Conservation (phyloP, 35 echinoderm and acorn worm genomes). For the Eucidaris tribuloides region DNA sequence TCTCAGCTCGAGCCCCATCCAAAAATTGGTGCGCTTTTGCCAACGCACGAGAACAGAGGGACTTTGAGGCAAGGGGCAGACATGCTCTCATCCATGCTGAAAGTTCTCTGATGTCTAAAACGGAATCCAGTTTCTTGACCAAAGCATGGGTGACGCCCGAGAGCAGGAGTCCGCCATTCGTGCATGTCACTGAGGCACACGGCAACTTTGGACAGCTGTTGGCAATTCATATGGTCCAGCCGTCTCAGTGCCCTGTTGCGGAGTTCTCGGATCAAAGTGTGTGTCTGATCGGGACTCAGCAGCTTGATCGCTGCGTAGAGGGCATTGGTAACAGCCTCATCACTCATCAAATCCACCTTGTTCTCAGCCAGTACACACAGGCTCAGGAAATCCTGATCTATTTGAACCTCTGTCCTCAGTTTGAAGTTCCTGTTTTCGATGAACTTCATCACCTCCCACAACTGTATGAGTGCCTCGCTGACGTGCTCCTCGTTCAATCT, state of each 20-base stretch:
- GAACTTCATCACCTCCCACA: conserved; percentile 20
- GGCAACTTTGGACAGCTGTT: conserved; percentile 72
- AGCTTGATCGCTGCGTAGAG: conserved; percentile 63
- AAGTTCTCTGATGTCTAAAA: conserved; percentile 60
- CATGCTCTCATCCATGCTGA: conserved; percentile 60
- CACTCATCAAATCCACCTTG: conserved; percentile 41
- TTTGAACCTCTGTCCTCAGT: background rate
- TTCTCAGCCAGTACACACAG: conserved; percentile 79
- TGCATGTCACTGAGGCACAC: conserved; percentile 52
- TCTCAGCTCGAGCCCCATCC: background rate
- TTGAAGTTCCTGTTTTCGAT: background rate
- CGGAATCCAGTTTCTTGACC: conserved; percentile 26
- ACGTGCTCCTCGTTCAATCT: conserved; percentile 1
- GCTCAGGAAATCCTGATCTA: conserved; percentile 23
- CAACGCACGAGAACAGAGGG: conserved; percentile 24
- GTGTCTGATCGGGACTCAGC: conserved; percentile 6
- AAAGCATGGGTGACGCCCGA: conserved; percentile 40
- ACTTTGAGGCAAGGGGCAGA: conserved; percentile 25
- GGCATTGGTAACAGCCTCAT: conserved; percentile 42
- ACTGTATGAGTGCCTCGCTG: conserved; percentile 1
- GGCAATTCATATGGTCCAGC: conserved; percentile 25
- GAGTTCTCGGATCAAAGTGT: conserved; percentile 57
- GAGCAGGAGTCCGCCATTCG: conserved; percentile 19
- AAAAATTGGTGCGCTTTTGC: conserved; percentile 35
- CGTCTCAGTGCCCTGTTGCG: conserved; percentile 31